Percentiles rank a stretch among this genome's conserved stretches.
Evolutionary conservation across 2,113 vertebrate species (phyloP).

Genomic region (Eubucco bourcierii): DNA sequence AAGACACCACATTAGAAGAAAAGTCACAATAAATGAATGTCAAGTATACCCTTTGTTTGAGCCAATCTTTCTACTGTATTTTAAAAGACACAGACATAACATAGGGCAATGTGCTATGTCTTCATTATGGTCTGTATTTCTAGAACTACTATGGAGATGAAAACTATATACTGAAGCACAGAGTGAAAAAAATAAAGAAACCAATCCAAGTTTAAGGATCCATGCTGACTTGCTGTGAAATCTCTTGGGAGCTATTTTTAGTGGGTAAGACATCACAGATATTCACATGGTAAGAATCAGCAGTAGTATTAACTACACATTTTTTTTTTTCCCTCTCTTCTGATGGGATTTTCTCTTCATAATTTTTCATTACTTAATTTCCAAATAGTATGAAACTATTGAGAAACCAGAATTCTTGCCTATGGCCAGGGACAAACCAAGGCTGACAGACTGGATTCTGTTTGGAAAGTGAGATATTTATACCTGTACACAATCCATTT

Average conservation of each 20-base stretch:
- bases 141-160: not conserved
- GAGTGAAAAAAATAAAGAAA: not conserved
- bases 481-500: not conserved
- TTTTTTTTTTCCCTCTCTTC: not conserved
- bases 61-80: not conserved
- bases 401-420: not conserved
- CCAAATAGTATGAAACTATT: not conserved
- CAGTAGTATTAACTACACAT: not conserved
- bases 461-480: not conserved
- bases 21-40: not conserved
- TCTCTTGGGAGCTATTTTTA: not conserved
- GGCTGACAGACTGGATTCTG: not conserved
- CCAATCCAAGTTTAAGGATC: not conserved
- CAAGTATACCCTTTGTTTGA: not conserved
- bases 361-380: not conserved
- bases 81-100: not conserved
- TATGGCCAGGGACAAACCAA: not conserved
- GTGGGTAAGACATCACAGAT: not conserved
- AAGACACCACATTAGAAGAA: not conserved
- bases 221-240: not conserved
- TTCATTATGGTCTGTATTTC: not conserved
- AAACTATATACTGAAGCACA: not conserved
- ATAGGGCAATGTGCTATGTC: not conserved
- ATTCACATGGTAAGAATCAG: not conserved
- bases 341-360: not conserved